These are phyloP conservation scores for Polylopha cassiicola DNA, from an alignment of 2,888 invertebrate species.

Conservation along the genomic window DNA sequence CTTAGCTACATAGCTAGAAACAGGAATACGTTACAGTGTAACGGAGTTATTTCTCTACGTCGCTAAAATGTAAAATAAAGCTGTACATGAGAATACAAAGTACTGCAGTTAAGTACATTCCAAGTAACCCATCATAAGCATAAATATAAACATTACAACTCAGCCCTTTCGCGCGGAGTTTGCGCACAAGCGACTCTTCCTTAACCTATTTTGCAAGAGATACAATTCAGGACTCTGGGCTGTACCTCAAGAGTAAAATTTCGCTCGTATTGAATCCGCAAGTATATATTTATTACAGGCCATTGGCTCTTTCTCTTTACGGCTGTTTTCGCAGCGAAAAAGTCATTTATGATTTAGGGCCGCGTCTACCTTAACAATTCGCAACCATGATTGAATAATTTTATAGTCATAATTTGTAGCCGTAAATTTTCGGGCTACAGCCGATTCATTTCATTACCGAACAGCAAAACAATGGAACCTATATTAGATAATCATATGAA, in stretches of 20 bases:
- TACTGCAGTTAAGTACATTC: conserved; percentile 28
- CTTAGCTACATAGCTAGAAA: no score
- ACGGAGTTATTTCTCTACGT: conserved; percentile 11
- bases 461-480: neutral
- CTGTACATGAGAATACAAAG: conserved; percentile 23
- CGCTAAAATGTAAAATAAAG: conserved; percentile 25
- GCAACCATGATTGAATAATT: conserved; percentile 17
- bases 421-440: conserved; percentile 5
- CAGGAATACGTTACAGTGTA: neutral
- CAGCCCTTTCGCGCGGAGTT: conserved; percentile 42
- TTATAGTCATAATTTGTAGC: conserved; percentile 19
- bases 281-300: conserved; percentile 37
- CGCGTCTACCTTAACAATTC: conserved; percentile 7
- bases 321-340: conserved; percentile 32
- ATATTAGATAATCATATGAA: no score
- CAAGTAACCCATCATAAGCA: conserved; percentile 31
- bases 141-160: conserved; percentile 35
- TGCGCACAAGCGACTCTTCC: conserved; percentile 42
- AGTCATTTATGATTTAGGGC: conserved; percentile 24
- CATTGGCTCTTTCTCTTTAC: conserved; percentile 34
- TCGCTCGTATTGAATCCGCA: conserved; percentile 34
- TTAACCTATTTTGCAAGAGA: conserved; percentile 46
- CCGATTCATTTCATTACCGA: no score
- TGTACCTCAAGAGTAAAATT: conserved; percentile 31
- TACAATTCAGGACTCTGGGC: conserved; percentile 36